These are phyloP conservation scores for Pristionchus japonicus DNA, from an alignment of 2,888 invertebrate genomes.

Conservation along the genomic window DNA sequence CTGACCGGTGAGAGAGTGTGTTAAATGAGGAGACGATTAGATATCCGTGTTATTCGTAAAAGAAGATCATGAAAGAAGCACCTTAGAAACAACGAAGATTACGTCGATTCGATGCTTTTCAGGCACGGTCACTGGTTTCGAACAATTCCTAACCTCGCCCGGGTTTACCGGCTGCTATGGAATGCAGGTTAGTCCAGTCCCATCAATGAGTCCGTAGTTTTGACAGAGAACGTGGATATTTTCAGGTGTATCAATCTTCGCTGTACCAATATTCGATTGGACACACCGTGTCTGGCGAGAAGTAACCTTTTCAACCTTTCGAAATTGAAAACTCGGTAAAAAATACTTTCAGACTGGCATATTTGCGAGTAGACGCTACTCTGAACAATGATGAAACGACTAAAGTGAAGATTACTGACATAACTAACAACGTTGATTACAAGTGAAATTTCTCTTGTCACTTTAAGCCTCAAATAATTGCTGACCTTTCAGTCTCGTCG, in stretches of 20 bases:
- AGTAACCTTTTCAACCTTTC: neutral
- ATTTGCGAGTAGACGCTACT: neutral
- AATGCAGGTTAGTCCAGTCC: neutral
- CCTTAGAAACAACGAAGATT: too few relatives aligned
- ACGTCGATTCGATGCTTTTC: too few relatives aligned
- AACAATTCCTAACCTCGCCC: neutral
- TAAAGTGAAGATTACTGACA: neutral
- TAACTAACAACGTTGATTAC: neutral
- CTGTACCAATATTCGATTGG: neutral
- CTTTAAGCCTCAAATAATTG: too few relatives aligned
- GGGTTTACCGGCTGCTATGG: neutral
- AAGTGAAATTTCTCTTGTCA: neutral
- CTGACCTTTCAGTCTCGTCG: neutral
- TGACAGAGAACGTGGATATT: too few relatives aligned
- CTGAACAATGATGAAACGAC: neutral
- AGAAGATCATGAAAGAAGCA: too few relatives aligned
- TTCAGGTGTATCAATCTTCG: constrained; percentile 2
- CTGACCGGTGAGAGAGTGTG: too few relatives aligned
- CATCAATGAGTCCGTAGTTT: too few relatives aligned
- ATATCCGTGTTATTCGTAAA: too few relatives aligned
- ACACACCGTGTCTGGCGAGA: neutral
- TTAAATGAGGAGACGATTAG: too few relatives aligned
- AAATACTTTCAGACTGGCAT: neutral
- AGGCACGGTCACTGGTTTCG: neutral
- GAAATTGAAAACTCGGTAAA: too few relatives aligned